Percentiles rank a stretch among this genome's conserved stretches.
Evolutionary conservation across 2,113 vertebrate genomes (phyloP).

Genomic region (Labeo rohita): DNA sequence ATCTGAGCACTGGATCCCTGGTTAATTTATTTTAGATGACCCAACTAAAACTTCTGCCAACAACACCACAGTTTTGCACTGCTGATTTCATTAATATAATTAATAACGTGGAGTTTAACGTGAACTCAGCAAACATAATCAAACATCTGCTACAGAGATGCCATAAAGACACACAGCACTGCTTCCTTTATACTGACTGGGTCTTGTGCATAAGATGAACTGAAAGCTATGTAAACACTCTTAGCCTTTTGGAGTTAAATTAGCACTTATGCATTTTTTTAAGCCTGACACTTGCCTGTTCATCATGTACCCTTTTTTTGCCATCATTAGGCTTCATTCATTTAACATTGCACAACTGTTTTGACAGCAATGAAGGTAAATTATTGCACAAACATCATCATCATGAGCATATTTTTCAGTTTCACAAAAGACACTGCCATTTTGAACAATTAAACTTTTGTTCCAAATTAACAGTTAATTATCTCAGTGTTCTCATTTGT

Average conservation of each 20-base stretch:
- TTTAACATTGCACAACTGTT: not conserved
- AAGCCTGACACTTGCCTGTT: not conserved
- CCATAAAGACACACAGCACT: not conserved
- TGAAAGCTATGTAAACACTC: not conserved
- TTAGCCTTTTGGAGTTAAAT: not conserved
- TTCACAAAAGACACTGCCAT: not conserved
- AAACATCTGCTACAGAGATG: not conserved
- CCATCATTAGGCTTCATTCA: not conserved
- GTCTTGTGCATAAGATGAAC: not conserved
- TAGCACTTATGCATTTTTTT: not conserved
- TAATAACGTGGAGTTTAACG: not conserved
- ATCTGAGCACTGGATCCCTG: not conserved
- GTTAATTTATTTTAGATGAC: not conserved
- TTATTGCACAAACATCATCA: conserved; percentile 7
- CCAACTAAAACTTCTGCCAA: not conserved
- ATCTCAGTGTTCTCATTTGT: not conserved
- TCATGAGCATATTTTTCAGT: not conserved
- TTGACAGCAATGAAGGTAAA: not conserved
- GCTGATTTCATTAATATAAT: not conserved
- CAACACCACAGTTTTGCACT: not conserved
- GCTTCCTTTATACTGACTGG: not conserved
- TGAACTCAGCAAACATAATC: not conserved
- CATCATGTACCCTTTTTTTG: not conserved
- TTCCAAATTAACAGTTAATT: not conserved
- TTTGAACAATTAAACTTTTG: not conserved